Base-by-base conservation (phyloP, 2,797 vertebrate genomes). In the Semaprochilodus insignis region DNA sequence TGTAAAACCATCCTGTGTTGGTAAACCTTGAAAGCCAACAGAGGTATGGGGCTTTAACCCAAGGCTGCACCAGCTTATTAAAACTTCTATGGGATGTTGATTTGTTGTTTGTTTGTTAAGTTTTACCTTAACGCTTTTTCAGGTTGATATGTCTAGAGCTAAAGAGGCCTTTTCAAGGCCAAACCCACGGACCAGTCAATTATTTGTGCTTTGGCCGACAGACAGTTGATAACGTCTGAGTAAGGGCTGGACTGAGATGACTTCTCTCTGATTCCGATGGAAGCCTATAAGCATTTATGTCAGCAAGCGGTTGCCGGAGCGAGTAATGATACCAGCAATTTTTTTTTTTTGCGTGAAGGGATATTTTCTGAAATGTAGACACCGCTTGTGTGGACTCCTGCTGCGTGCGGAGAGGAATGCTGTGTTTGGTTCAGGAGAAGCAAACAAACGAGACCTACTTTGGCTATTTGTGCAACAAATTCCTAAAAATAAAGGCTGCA, bases 301-400 rank as follows among this genome's bases (percentile, higher is more conserved):
- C 36, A 70, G 67, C 23, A n/a, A 4, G 19, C 3, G 10, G 21
- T 17, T 19, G n/a, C 11, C 14, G 67, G 25, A 10, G 31, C 14
- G 67, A 48, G 13, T 48, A 70, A 14, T 51, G 36, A 70, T 34
- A 70, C 40, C 67, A 48, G 40, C 66, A n/a, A n/a, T 70, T 70
- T 44, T 48, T n/a, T 44, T 23, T 44, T 48, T n/a, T 44, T 23
- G 10, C 10, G 3, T 13, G 44, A 51, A 48, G 36, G 13, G 51
- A 23, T 70, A 48, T 70, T 70, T 70, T 70, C 67, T 70, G 44
- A 48, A 70, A 51, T 15, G 44, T 51, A n/a, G 40, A 70, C 44
- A 13, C 67, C 13, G 2, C 40, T 51, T 70, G 19, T 34, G n/a
- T 15, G 44, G 40, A 40, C 40, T 40, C 40, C 40, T 48, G 44